Evolutionary conservation across 2,888 invertebrate species (phyloP), one percentile per base, ranked within the genome.

Genomic region (Ormyrus nitidulus): DNA sequence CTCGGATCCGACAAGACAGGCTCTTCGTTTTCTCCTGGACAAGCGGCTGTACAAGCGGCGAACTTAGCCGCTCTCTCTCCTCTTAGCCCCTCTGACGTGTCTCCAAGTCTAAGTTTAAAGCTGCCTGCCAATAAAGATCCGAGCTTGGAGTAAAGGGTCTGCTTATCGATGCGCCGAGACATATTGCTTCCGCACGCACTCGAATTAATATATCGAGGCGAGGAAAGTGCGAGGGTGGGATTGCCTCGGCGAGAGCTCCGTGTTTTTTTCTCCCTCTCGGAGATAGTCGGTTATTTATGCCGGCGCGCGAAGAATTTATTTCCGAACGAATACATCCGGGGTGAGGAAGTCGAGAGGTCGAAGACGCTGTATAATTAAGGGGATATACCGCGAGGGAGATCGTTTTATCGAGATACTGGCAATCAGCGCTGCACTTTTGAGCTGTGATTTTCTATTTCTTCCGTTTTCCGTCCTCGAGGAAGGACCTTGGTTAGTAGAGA

Each of bases 111-210:
- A 73, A 73, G 64, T 73, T 73, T 73, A 51, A 46, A 73, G 46
- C 61, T n/a, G 7, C 46, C 53, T 64, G 62, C 73, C 73, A 73
- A 73, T 73, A 73, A 59, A 62, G 49, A 44, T 71, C 71, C 46
- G 6, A 9, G 48, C 11, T 19, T 19, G 49, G 13, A 49, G 34
- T 34, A 34, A 34, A 34, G 13, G 13, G 59, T 10, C 56, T 34
- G 34, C 34, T 34, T 34, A 34, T 34, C 34, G 34, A 34, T 34
- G 34, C 3, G 34, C 34, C 34, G 34, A 34, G 34, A 34, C 34
- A 34, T 34, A 34, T 34, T 34, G 34, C 56, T 56, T 10, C n/a
- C 6, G 56, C 56, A n/a, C 11, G 6, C n/a, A n/a, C 9, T 59
- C 6, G 34, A 59, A 59, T 59, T 59, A 59, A 19, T 59, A 19